Evolutionary conservation across 2,888 invertebrate genomes (phyloP).

Genomic region (Cerastis rubricosa): DNA sequence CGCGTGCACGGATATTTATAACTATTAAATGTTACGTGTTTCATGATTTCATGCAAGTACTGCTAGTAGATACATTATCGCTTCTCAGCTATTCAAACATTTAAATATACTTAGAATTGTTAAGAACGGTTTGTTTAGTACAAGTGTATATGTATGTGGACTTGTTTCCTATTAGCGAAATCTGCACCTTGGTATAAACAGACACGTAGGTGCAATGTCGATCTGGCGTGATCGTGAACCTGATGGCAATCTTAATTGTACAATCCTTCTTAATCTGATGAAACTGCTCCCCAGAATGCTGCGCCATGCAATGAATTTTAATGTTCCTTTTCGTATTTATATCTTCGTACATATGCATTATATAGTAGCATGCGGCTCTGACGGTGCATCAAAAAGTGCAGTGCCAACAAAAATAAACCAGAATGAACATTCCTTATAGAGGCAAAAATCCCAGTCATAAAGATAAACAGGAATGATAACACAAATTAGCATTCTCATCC

Average conservation of each 20-base stretch:
- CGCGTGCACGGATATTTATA: constrained; percentile 53
- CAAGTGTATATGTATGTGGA: constrained; percentile 25
- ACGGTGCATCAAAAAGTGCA: constrained; percentile 43
- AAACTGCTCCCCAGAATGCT: constrained; percentile 48
- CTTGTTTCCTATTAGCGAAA: constrained; percentile 48
- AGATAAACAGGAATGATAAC: constrained; percentile 70
- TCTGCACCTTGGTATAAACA: constrained; percentile 42
- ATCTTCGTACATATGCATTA: constrained; percentile 19
- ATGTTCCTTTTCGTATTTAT: constrained; percentile 49
- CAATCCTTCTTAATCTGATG: constrained; percentile 65
- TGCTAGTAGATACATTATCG: constrained; percentile 36
- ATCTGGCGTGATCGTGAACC: constrained; percentile 59
- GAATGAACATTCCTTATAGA: constrained; percentile 46
- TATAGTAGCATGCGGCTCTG: constrained; percentile 28
- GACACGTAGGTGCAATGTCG: constrained; percentile 46
- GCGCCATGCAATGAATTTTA: constrained; percentile 59
- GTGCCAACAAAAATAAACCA: constrained; percentile 40
- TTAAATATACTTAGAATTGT: constrained; percentile 40
- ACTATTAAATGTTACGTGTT: constrained; percentile 56
- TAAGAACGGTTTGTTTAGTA: constrained; percentile 31
- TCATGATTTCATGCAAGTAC: constrained; percentile 45
- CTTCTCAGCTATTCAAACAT: constrained; percentile 40
- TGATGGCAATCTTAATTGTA: constrained; percentile 67
- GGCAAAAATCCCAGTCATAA: constrained; percentile 63
- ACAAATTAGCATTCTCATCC: constrained; percentile 66